Percentiles rank a stretch among this genome's conserved stretches.
These are phyloP conservation scores for Microtus ochrogaster DNA, from an alignment of 2,113 vertebrate species.

Conservation along the genomic window DNA sequence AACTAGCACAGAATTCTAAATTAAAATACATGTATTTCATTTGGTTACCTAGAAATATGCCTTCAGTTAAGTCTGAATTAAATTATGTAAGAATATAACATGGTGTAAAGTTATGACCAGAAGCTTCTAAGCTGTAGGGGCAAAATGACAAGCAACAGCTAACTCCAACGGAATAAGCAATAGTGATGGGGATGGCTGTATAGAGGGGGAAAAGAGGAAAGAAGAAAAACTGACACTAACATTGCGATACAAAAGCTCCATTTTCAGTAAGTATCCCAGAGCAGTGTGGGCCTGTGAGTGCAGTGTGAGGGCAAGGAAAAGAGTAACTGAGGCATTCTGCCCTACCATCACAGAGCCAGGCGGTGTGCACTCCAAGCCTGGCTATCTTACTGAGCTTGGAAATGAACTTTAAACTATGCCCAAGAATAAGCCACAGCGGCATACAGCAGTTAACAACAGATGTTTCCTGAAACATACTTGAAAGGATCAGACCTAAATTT, in stretches of 20 bases:
- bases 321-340: neutral
- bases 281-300: neutral
- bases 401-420: conserved; percentile 13
- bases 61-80: conserved; percentile 52
- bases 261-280: neutral
- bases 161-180: conserved; percentile 21
- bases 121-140: neutral
- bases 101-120: neutral
- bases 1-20: conserved; percentile 57
- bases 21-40: conserved; percentile 41
- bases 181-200: neutral
- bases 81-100: conserved; percentile 32
- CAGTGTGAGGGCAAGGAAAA: neutral
- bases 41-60: conserved; percentile 19
- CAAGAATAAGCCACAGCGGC: conserved; percentile 36
- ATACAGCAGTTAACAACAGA: neutral
- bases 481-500: neutral
- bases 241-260: neutral
- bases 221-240: neutral
- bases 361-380: neutral
- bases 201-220: neutral
- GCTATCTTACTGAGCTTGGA: conserved; percentile 8
- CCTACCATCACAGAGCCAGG: neutral
- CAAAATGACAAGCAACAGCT: conserved; percentile 6
- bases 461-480: conserved; percentile 45